These are phyloP conservation scores for Meteorus colon DNA, from an alignment of 2,888 invertebrate genomes.

Conservation along the genomic window DNA sequence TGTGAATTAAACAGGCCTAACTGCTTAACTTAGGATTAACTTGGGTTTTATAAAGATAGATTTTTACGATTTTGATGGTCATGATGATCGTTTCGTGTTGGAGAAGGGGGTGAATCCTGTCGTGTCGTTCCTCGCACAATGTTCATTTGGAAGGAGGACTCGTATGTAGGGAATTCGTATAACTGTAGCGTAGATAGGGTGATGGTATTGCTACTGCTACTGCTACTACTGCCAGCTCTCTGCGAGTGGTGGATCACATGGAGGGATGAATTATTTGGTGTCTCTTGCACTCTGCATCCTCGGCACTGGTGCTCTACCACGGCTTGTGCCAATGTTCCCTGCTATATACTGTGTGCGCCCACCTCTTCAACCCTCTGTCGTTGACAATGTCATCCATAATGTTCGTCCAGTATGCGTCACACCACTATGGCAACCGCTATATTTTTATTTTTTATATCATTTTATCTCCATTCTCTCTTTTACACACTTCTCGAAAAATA, in stretches of 20 bases:
- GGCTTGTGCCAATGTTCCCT: constrained; percentile 39
- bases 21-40: neutral
- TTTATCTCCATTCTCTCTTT: neutral
- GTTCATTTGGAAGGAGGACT: neutral
- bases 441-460: constrained; percentile 21
- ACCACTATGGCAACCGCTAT: neutral
- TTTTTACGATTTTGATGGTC: neutral
- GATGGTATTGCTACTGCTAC: neutral
- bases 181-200: neutral
- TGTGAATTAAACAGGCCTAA: neutral
- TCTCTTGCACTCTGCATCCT: constrained; percentile 66
- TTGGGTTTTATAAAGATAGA: neutral
- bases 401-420: constrained; percentile 51
- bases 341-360: constrained; percentile 11
- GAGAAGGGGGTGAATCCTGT: neutral
- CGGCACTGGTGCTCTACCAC: constrained; percentile 60
- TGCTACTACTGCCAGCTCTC: constrained; percentile 4
- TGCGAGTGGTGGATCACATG: constrained; percentile 41
- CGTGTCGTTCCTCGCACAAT: neutral
- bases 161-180: neutral
- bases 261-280: constrained; percentile 71
- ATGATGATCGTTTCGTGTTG: neutral
- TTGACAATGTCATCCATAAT: constrained; percentile 70
- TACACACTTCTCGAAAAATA: neutral
- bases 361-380: constrained; percentile 53